phyloP scores from a whole-genome alignment of 1,140 invertebrate species.

The Protaetia brevitarsis region DNA sequence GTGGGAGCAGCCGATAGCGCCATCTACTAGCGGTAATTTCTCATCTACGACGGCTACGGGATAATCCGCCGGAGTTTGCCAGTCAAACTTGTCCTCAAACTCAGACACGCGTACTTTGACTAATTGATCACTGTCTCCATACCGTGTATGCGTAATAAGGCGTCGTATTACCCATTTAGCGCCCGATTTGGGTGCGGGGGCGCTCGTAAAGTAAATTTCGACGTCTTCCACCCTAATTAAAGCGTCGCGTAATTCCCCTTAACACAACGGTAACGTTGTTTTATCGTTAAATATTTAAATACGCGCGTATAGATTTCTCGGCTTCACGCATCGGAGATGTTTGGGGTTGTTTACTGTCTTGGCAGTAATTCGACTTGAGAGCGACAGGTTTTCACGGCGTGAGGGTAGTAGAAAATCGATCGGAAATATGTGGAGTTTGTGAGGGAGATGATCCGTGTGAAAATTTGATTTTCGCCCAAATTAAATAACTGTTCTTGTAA shows the following conservation, averaged over 20 bases:
- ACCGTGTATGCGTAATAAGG: not conserved
- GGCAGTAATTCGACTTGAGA: constrained; percentile 4
- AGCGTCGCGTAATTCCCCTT: too few species aligned
- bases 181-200: too few species aligned
- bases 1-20: not conserved
- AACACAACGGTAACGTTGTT: not conserved
- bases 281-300: not conserved
- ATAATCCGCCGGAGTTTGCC: not conserved
- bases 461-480: too few species aligned
- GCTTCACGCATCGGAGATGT: not conserved
- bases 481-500: too few species aligned
- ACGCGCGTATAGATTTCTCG: not conserved
- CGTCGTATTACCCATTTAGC: not conserved
- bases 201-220: not conserved
- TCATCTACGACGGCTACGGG: not conserved
- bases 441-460: too few species aligned
- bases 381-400: not conserved
- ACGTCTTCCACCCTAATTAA: too few species aligned
- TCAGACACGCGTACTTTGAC: not conserved
- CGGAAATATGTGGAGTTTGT: too few species aligned
- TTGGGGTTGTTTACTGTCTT: not conserved
- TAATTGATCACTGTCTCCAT: not conserved
- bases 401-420: too few species aligned
- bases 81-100: constrained; percentile 2
- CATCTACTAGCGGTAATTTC: not conserved